phyloP scores from a whole-genome alignment of 2,888 invertebrate species.

The Scaptomyza tumidula region DNA sequence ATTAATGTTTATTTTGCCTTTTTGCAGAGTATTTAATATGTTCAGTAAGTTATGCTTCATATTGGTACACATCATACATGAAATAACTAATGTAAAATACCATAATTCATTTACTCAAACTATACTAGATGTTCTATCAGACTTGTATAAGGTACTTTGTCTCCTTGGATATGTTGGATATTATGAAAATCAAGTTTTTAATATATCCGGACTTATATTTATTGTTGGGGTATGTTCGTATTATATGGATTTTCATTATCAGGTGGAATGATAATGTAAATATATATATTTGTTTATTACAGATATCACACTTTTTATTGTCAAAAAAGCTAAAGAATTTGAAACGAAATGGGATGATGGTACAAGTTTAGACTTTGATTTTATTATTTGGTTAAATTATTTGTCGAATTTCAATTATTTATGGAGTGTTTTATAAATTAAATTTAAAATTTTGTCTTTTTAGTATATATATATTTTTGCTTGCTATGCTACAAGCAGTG shows the following conservation, averaged over 20 bases:
- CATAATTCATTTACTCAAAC: background rate
- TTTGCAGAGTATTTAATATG: background rate
- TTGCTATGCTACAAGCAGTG: no score
- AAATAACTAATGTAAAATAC: background rate
- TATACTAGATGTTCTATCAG: background rate
- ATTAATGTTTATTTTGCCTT: background rate
- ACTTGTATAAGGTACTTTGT: background rate
- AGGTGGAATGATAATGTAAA: no score
- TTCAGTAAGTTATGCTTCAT: background rate
- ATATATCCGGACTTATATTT: slow-evolving; percentile 3
- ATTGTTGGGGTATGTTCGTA: slow-evolving; percentile 5
- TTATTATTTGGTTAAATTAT: no score
- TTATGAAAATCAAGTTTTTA: slow-evolving; percentile 2
- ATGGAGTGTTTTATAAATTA: no score
- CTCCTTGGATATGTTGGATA: background rate
- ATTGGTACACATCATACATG: no score
- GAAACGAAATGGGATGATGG: no score
- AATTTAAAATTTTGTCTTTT: no score
- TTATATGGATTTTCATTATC: background rate
- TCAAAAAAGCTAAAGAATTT: background rate
- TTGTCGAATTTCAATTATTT: no score
- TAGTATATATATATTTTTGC: no score
- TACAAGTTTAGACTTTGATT: no score
- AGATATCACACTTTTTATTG: background rate
- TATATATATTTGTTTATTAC: background rate